These are phyloP conservation scores for Periplaneta americana DNA, from an alignment of 1,140 invertebrate species.

Conservation along the genomic window DNA sequence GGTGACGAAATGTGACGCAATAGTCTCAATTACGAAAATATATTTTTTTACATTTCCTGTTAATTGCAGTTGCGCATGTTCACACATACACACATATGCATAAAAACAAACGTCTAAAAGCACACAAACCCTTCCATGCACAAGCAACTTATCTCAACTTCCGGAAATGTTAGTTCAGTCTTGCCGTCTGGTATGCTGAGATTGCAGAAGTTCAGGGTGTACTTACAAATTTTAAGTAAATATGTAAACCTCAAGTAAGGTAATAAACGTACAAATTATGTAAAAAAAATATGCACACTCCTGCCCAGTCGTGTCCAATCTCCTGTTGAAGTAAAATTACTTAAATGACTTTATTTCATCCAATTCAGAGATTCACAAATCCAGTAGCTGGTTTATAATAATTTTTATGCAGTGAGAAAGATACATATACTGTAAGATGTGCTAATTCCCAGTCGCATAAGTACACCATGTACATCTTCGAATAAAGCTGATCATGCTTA, in stretches of 20 bases:
- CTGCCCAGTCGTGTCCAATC: background rate
- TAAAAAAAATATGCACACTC: background rate
- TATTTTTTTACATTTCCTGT: background rate
- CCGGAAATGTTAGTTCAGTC: background rate
- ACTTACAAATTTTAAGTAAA: background rate
- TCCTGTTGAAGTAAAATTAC: background rate
- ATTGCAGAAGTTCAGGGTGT: background rate
- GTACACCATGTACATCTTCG: constrained; percentile 6
- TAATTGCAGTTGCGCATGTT: background rate
- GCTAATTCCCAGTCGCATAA: background rate
- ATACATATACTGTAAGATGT: background rate
- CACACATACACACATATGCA: background rate
- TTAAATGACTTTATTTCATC: background rate
- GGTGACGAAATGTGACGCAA: no score
- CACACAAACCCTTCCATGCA: background rate
- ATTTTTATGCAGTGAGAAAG: no score
- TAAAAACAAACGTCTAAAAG: background rate
- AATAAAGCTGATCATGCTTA: constrained; percentile 2
- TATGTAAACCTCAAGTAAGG: no score
- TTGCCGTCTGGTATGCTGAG: background rate
- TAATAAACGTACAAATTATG: background rate
- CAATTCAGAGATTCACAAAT: background rate
- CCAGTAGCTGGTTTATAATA: background rate
- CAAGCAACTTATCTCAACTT: background rate
- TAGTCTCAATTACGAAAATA: no score